Conservation (phyloP, 92 coral and sea anemone species). For the Diadumene lineata region DNA sequence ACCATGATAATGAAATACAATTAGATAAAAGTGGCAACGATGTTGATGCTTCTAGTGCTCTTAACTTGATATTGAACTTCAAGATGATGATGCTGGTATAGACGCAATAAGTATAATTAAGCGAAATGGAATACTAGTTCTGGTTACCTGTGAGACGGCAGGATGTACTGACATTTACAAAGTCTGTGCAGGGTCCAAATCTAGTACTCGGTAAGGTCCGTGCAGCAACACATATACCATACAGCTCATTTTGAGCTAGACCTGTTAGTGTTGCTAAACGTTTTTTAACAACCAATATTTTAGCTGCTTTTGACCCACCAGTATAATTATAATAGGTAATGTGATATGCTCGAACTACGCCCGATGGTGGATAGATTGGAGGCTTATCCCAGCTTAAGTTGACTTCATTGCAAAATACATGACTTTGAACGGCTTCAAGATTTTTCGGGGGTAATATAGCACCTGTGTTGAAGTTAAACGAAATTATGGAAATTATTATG, state of each 20-base stretch:
- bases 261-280: background rate
- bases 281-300: background rate
- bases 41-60: no score
- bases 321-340: constrained; percentile 13
- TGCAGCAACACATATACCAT: constrained; percentile 23
- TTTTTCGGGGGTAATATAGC: background rate
- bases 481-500: no score
- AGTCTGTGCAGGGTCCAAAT: constrained; percentile 22
- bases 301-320: constrained; percentile 7
- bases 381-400: constrained; percentile 3
- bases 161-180: background rate
- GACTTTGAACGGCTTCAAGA: background rate
- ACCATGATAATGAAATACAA: no score
- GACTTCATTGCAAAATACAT: background rate
- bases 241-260: background rate
- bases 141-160: background rate
- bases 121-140: no score
- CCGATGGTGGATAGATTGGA: background rate
- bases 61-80: no score
- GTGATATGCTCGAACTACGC: background rate
- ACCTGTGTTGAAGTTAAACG: background rate
- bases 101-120: no score
- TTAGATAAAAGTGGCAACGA: no score
- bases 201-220: constrained; percentile 8
- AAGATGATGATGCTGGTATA: no score